Conservation (phyloP, 2,888 invertebrate species). For the Hirudinaria manillensis region DNA sequence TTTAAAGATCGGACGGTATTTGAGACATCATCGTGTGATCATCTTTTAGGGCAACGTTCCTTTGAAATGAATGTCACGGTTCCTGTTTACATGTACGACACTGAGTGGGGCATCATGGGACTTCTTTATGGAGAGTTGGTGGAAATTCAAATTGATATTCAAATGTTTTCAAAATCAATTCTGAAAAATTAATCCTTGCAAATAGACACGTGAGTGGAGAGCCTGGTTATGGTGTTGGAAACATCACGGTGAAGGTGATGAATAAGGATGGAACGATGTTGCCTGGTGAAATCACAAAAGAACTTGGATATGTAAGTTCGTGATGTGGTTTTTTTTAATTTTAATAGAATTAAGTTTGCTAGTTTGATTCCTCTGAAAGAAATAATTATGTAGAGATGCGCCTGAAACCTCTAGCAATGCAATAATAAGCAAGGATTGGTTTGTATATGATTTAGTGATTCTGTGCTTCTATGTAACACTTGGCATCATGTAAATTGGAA, state of each 20-base stretch:
- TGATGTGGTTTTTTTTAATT: background rate
- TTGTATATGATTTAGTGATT: too few species aligned
- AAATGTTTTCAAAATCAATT: background rate
- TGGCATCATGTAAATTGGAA: too few species aligned
- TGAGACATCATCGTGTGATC: background rate
- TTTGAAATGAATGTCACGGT: conserved; percentile 94
- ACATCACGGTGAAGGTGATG: conserved; percentile 35
- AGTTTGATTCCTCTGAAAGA: too few species aligned
- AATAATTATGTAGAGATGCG: too few species aligned
- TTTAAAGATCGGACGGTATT: background rate
- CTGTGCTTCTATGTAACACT: too few species aligned
- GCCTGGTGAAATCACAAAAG: conserved; percentile 36
- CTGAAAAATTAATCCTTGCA: background rate
- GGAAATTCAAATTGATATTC: background rate
- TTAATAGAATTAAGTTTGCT: too few species aligned
- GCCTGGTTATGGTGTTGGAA: conserved; percentile 36
- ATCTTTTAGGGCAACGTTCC: conserved; percentile 68
- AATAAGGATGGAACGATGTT: conserved; percentile 35
- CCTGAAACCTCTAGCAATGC: too few species aligned
- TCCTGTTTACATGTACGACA: conserved; percentile 86
- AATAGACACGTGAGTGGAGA: conserved; percentile 35
- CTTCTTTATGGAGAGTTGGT: conserved; percentile 35
- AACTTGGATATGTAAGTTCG: conserved; percentile 37
- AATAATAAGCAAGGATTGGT: too few species aligned
- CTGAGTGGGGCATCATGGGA: conserved; percentile 68